Percentiles rank a stretch among this genome's conserved stretches.
phyloP scores from a whole-genome alignment of 2,888 invertebrate species.

The Cephus nigrinus region DNA sequence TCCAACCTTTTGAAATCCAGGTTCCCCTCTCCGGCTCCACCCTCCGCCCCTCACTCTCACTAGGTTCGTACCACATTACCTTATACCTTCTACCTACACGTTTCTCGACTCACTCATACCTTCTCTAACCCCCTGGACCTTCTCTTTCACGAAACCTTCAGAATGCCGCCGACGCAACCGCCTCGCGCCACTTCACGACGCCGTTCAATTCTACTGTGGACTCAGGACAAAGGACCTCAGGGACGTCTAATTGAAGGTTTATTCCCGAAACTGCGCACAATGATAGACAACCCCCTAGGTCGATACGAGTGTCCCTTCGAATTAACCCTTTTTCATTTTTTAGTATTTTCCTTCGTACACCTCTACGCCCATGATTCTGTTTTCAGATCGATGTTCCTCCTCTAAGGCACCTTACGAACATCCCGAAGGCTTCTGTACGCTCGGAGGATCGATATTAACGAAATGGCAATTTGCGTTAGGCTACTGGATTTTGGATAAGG shows the following conservation, averaged over 20 bases:
- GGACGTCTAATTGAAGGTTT: neutral
- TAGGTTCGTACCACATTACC: neutral
- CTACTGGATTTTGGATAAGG: no score
- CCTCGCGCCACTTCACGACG: neutral
- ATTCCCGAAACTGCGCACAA: neutral
- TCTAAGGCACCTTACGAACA: neutral
- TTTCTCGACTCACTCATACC: conserved; percentile 10
- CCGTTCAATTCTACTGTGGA: neutral
- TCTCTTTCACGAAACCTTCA: conserved; percentile 29
- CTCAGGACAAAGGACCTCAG: neutral
- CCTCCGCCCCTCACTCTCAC: conserved; percentile 5
- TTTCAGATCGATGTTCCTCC: neutral
- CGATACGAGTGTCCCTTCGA: neutral
- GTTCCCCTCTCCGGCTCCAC: conserved; percentile 18
- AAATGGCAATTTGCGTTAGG: conserved; percentile 17
- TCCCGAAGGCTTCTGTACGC: neutral
- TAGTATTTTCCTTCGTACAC: no score
- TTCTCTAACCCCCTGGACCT: conserved; percentile 9
- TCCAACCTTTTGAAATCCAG: conserved; percentile 21
- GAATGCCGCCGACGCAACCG: conserved; percentile 14
- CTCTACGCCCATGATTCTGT: neutral
- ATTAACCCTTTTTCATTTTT: neutral
- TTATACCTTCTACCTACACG: neutral
- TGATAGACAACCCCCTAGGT: neutral
- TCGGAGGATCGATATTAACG: conserved; percentile 21